Evolutionary conservation across 2,888 invertebrate genomes (phyloP).

Genomic region (Andrena minutula): DNA sequence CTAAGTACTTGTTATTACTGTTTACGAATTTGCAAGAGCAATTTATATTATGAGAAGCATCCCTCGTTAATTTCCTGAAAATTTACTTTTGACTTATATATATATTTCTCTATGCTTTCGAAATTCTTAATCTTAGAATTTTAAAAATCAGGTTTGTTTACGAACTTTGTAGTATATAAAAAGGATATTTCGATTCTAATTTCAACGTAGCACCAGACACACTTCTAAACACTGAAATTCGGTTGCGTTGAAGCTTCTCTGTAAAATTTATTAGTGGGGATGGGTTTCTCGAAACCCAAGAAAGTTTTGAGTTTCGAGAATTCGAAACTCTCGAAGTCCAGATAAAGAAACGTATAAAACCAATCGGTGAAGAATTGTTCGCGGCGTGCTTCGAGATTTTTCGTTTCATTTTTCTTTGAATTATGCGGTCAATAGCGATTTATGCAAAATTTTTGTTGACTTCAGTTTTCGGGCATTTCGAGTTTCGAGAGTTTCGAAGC

Average conservation of each 20-base stretch:
- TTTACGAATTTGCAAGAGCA: constrained; percentile 32
- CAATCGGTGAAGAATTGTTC: too few species aligned
- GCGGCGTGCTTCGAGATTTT: too few species aligned
- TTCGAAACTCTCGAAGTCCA: too few species aligned
- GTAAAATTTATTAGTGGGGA: constrained; percentile 14
- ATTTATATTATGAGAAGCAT: constrained; percentile 29
- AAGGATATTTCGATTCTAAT: constrained; percentile 28
- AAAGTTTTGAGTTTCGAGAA: too few species aligned
- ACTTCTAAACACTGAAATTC: constrained; percentile 18
- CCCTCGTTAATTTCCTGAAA: constrained; percentile 7
- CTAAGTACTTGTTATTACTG: constrained; percentile 49
- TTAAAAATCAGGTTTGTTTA: constrained; percentile 24
- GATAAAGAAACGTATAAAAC: too few species aligned
- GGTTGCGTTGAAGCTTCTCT: constrained; percentile 6
- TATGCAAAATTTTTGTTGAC: too few species aligned
- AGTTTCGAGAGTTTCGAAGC: too few species aligned
- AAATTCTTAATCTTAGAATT: constrained; percentile 18
- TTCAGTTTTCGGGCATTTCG: too few species aligned
- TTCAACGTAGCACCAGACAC: constrained; percentile 47
- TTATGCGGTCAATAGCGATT: too few species aligned
- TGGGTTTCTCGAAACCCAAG: too few species aligned
- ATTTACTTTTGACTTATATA: constrained; percentile 9
- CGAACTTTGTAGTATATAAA: constrained; percentile 28
- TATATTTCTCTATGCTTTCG: constrained; percentile 3
- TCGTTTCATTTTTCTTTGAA: too few species aligned